A percentile compares a stretch with the other conserved stretches of the same genome.
phyloP scores from a whole-genome alignment of 2,888 invertebrate species.

The Flabesymbios commensalis region DNA sequence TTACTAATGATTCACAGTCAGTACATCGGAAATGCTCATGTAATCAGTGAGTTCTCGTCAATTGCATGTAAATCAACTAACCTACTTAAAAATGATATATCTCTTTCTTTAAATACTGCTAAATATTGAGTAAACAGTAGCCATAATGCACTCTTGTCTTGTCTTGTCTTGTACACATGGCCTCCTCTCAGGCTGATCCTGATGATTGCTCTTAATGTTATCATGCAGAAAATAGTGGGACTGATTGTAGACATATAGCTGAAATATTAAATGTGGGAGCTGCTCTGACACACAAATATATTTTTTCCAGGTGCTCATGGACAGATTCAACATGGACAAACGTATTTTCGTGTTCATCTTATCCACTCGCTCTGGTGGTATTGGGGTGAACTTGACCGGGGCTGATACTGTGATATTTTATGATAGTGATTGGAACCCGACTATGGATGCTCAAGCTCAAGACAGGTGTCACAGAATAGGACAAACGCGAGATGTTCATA shows the following conservation, averaged over 20 bases:
- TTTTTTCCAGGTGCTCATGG: conserved; percentile 77
- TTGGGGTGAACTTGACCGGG: conserved; percentile 97
- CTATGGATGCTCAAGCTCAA: conserved; percentile 92
- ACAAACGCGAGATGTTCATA: conserved; percentile 98
- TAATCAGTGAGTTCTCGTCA: too few species aligned
- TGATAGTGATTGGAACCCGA: conserved; percentile 99
- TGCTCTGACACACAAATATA: neutral
- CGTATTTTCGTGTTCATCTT: conserved; percentile 96
- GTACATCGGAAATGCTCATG: too few species aligned
- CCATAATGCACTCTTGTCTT: too few species aligned
- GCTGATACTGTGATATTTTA: conserved; percentile 99
- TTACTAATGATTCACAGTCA: too few species aligned
- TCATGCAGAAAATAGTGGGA: neutral
- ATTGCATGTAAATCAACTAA: too few species aligned
- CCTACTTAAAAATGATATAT: too few species aligned
- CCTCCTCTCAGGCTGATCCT: too few species aligned
- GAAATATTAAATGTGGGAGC: neutral
- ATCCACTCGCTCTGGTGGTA: conserved; percentile 95
- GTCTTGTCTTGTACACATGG: too few species aligned
- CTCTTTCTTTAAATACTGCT: too few species aligned
- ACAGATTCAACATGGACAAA: conserved; percentile 92
- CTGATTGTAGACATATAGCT: neutral
- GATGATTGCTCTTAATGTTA: too few species aligned
- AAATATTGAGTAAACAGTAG: too few species aligned
- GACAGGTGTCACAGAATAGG: conserved; percentile 92